Conservation (phyloP, 2,113 vertebrate species). For the Microtus pennsylvanicus region DNA sequence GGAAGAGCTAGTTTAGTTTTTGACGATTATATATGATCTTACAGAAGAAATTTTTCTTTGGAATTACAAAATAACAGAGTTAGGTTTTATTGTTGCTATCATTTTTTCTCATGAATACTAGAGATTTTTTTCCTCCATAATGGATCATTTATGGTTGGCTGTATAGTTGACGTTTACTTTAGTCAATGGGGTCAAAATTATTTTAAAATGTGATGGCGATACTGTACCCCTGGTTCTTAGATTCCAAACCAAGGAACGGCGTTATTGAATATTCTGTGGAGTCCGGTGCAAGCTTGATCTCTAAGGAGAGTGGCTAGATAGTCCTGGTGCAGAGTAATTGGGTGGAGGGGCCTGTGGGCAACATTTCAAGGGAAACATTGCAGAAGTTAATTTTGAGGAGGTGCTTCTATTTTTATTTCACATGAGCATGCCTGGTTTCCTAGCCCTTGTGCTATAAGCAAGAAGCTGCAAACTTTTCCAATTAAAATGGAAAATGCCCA, state of each 20-base stretch:
- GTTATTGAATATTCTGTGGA: conserved; percentile 12
- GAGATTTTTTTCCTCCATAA: neutral
- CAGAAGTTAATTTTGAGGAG: conserved; percentile 42
- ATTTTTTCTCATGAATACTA: neutral
- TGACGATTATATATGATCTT: neutral
- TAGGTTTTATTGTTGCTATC: neutral
- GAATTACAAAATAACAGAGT: conserved; percentile 19
- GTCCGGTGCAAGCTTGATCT: neutral
- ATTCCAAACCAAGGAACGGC: neutral
- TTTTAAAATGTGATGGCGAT: neutral
- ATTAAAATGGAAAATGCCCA: conserved; percentile 61
- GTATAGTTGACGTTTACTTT: conserved; percentile 9
- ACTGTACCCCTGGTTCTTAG: neutral
- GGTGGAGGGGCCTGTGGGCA: neutral
- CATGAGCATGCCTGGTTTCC: conserved; percentile 23
- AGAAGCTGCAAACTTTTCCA: conserved; percentile 54
- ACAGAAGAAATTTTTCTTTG: conserved; percentile 22
- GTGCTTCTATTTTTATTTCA: conserved; percentile 67
- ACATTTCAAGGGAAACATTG: conserved; percentile 55
- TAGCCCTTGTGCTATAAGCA: conserved; percentile 56
- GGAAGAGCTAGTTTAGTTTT: neutral
- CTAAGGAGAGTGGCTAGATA: neutral
- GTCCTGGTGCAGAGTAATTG: conserved; percentile 23
- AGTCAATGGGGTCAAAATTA: conserved; percentile 35
- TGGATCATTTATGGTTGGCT: neutral